A percentile compares a stretch with the other conserved stretches of the same genome.
These are phyloP conservation scores for Oeneis ivallda DNA, from an alignment of 2,888 invertebrate genomes.

Conservation along the genomic window DNA sequence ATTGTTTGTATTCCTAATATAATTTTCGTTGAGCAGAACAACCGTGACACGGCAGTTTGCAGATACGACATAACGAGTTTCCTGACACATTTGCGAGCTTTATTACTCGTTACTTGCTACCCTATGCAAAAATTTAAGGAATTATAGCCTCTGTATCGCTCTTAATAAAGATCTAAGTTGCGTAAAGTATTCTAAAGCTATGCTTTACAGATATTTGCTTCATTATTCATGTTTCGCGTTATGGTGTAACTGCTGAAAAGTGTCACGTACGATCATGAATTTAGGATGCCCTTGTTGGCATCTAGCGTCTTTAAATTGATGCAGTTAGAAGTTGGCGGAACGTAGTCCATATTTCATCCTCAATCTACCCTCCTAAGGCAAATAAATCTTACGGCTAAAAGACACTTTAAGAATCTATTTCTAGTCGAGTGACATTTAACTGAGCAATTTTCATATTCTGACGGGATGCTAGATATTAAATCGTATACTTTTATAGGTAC, in stretches of 20 bases:
- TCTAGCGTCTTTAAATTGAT: constrained; percentile 5
- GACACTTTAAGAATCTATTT: not conserved
- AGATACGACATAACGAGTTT: constrained; percentile 33
- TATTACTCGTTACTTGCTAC: constrained; percentile 27
- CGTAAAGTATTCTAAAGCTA: not conserved
- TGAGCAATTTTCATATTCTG: too few species aligned
- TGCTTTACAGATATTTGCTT: constrained; percentile 19
- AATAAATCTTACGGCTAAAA: not conserved
- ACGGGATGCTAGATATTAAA: too few species aligned
- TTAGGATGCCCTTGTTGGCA: constrained; percentile 14
- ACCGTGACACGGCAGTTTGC: constrained; percentile 32
- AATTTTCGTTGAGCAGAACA: constrained; percentile 27
- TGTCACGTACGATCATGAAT: constrained; percentile 21
- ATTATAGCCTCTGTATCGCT: constrained; percentile 7
- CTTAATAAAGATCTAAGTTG: constrained; percentile 13
- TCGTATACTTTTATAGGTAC: too few species aligned
- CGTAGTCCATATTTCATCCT: constrained; percentile 2
- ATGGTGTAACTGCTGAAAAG: constrained; percentile 21
- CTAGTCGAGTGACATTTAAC: too few species aligned
- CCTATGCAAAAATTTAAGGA: constrained; percentile 6
- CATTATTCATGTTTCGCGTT: constrained; percentile 22
- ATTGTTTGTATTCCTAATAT: constrained; percentile 32
- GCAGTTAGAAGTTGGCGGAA: constrained; percentile 7
- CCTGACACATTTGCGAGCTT: constrained; percentile 35
- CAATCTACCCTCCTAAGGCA: not conserved